Base-by-base conservation (phyloP, 1,140 invertebrate species). In the Drosophila malerkotliana region DNA sequence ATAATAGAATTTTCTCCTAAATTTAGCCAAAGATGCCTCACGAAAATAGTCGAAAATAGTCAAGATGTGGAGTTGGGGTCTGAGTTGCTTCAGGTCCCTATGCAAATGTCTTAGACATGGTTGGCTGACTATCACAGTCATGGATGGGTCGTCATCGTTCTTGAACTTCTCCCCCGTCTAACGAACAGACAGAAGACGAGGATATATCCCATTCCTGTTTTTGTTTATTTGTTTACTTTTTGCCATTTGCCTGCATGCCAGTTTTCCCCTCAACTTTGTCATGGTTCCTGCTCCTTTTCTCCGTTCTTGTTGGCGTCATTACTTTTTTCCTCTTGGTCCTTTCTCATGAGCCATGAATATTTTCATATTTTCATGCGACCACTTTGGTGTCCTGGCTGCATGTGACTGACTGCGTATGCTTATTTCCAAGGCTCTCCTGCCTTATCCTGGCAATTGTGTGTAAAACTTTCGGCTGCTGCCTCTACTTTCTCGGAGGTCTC, bases 1-100 rank as follows among this genome's bases (percentile, higher is more conserved):
- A 85, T 87, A 85, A 85, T 85, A 85, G 71, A 88, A 87, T 87
- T 87, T 87, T 88, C 71, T 78, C 66, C 74, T 82, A 87, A 82
- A 87, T 87, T 88, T 87, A 54, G 62, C 66, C 58, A 66, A 79
- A 79, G 72, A 67, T 64, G 80, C 58, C 67, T 41, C 56, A 62
- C 47, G 59, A 64, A 63, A 49, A 68, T 15, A 18, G n/a, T 44
- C 39, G 45, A 44, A 26, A 28, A 44, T 41, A 21, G 21, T 21
- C 21, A 2, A 2, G 3, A 21, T 21, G n/a, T 53, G n/a, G 21
- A n/a, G n/a, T 5, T n/a, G 28, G 45, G 14, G n/a, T 30, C 12
- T 10, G 12, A 59, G 39, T 39, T 34, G 44, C 59, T 63, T 41
- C 41, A 12, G 32, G 34, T 54, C 54, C 44, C 34, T 69, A 71